These are phyloP conservation scores for Pristionchus japonicus DNA, from an alignment of 2,888 invertebrate species.

Conservation along the genomic window DNA sequence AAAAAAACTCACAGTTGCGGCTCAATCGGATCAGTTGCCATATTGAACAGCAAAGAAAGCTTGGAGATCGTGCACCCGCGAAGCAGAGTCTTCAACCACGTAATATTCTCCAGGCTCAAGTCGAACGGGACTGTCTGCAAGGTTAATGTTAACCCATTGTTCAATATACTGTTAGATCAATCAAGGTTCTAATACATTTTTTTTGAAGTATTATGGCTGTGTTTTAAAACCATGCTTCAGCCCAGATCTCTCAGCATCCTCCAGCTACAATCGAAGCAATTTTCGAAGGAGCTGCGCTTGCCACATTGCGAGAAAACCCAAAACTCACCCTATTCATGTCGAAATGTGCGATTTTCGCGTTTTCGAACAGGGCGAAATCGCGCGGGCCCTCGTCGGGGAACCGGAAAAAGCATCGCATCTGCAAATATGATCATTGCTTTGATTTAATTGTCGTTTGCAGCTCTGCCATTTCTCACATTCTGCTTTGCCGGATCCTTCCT, in stretches of 20 bases:
- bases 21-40: neutral
- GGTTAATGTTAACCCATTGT: no score
- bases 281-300: no score
- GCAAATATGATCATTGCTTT: neutral
- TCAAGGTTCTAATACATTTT: no score
- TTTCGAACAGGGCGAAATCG: neutral
- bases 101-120: neutral
- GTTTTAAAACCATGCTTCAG: no score
- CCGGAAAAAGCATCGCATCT: neutral
- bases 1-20: no score
- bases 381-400: neutral
- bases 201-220: no score
- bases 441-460: no score
- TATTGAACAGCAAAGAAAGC: neutral
- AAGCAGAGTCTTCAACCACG: neutral
- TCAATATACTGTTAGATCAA: no score
- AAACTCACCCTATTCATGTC: neutral
- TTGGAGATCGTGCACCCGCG: neutral
- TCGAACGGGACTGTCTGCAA: neutral
- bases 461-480: no score
- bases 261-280: no score
- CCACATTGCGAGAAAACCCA: no score
- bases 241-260: no score
- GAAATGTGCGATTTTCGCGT: neutral
- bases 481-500: neutral